Base-by-base conservation (phyloP, 2,888 invertebrate species). In the Nemapogon koenigi region DNA sequence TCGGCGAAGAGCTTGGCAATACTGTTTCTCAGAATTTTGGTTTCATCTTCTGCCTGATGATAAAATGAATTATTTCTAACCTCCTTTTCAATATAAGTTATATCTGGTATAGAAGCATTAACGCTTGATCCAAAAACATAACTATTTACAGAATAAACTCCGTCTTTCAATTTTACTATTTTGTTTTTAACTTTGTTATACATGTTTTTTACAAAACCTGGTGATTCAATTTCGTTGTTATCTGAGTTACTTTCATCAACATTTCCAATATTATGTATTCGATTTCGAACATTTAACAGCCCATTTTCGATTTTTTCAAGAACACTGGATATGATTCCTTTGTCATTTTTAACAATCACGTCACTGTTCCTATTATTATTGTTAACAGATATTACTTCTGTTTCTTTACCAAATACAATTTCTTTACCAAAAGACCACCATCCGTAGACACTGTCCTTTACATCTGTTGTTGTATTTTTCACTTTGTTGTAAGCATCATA, bases 351-450 rank as follows among this genome's bases (percentile, higher is more conserved):
- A 10, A 26, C 27, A 3, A 16, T 28, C 2, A 16, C 18, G 3
- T 37, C 27, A n/a, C n/a, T 27, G 6, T 7, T 10, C 8, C 22
- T 35, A 4, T 7, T 16, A 17, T 16, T 17, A 26, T 18, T 31
- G 11, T 33, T 35, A 19, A 15, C 16, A 6, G 13, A 3, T 17
- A 33, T 35, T n/a, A 13, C 10, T 40, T 29, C 26, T 35, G 16
- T 37, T 13, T 37, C 28, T 13, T 43, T 39, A 19, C 44, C 47
- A 7, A 46, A 46, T 7, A 47, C 31, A 4, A 47, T 16, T 13
- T 40, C 45, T 15, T 47, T 48, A 2, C 50, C 48, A 15, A 41
- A 45, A 7, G 38, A 25, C 28, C 43, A 43, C 36, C 42, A 43
- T 4, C 42, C 39, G 8, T 43, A 41, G 1, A 49, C 31, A 15